phyloP scores from a whole-genome alignment of 2,113 vertebrate genomes.

The Empidonax alnorum region DNA sequence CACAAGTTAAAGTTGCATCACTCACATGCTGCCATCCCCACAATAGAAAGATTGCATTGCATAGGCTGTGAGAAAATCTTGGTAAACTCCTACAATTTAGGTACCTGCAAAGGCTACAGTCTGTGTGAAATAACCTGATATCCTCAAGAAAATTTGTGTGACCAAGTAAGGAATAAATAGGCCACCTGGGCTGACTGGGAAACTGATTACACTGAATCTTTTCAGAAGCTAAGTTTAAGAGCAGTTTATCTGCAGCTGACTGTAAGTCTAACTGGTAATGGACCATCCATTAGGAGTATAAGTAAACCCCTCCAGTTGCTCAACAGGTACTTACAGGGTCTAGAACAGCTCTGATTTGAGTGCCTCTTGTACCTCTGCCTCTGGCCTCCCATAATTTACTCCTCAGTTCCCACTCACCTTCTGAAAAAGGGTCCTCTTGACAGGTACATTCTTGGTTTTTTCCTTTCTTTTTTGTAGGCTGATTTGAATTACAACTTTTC shows the following conservation, averaged over 20 bases:
- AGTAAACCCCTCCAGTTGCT: not conserved
- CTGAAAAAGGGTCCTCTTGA: not conserved
- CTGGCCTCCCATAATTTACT: not conserved
- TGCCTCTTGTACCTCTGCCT: not conserved
- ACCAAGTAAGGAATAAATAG: not conserved
- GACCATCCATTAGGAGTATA: not conserved
- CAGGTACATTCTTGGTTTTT: not conserved
- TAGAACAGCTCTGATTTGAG: not conserved
- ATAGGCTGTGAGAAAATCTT: not conserved
- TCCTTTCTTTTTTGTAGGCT: not conserved
- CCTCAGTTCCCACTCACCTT: not conserved
- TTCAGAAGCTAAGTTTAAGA: not conserved
- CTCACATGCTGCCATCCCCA: not conserved
- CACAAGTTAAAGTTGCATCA: not conserved
- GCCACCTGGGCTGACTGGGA: not conserved
- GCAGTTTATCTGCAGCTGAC: not conserved
- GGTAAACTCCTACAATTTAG: not conserved
- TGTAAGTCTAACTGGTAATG: not conserved
- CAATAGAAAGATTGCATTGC: not conserved
- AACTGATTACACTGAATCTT: not conserved
- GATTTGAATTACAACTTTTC: not conserved
- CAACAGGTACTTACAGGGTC: not conserved
- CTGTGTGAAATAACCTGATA: not conserved
- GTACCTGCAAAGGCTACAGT: not conserved
- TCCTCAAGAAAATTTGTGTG: not conserved